Conservation (phyloP, 2,797 vertebrate genomes). For the Erpetoichthys calabaricus region DNA sequence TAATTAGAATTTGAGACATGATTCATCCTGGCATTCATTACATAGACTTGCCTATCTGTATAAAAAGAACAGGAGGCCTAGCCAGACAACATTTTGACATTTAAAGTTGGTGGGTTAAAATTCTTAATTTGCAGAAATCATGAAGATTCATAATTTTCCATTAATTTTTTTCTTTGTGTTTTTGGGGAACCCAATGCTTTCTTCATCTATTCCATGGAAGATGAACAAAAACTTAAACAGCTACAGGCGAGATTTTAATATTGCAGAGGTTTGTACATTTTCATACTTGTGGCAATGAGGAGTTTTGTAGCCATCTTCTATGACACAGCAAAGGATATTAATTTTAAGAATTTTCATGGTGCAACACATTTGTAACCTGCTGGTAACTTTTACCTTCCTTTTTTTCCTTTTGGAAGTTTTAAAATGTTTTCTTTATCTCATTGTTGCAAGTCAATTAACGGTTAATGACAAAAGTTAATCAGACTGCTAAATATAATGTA, state of each 20-base stretch:
- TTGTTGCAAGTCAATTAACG: too few species aligned
- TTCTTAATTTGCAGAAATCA: background rate
- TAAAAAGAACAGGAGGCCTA: slow-evolving; percentile 30
- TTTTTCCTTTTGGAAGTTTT: too few species aligned
- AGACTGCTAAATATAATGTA: too few species aligned
- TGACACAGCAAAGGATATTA: too few species aligned
- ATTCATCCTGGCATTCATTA: slow-evolving; percentile 28
- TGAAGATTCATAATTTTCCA: background rate
- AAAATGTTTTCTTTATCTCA: too few species aligned
- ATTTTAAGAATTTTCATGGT: too few species aligned
- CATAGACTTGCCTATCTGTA: slow-evolving; percentile 27
- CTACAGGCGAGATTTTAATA: slow-evolving; percentile 27
- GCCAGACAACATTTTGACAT: background rate
- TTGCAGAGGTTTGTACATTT: slow-evolving; percentile 34
- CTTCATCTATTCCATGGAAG: background rate
- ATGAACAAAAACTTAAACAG: slow-evolving; percentile 12
- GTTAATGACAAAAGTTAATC: too few species aligned
- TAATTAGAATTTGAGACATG: slow-evolving; percentile 41
- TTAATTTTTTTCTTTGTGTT: background rate
- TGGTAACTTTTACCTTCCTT: too few species aligned
- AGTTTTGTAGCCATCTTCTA: too few species aligned
- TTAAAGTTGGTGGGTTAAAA: too few species aligned
- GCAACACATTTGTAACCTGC: too few species aligned
- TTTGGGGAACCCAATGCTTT: background rate
- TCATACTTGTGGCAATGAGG: background rate